Base-by-base conservation (phyloP, 2,888 invertebrate genomes). In the Maniola hyperantus region DNA sequence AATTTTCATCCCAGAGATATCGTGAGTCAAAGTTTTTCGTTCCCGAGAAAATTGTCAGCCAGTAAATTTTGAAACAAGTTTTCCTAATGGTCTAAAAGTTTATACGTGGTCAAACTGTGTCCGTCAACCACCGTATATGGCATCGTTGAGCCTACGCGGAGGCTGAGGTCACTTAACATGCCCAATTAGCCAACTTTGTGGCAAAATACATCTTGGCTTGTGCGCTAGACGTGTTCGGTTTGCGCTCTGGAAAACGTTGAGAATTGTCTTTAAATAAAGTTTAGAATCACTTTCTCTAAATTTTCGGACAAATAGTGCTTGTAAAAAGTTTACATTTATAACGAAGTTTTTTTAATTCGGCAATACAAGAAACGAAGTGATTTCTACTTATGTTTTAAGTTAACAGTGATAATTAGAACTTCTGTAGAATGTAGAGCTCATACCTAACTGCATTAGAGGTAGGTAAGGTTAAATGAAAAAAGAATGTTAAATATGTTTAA, bases 61-160 rank as follows among this genome's bases (percentile, higher is more conserved):
- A 44, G 8, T 48, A 44, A 34, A 46, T 48, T 59, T 61, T 57
- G 60, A 55, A 59, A 46, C 44, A 48, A 46, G 46, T 60, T 34
- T 68, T 53, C 65, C 48, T 70, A 66, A 55, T 59, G 55, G 55
- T 68, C 64, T 64, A 55, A 60, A 61, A 46, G 26, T 53, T 58
- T 74, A 74, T 78, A 85, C 81, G 80, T 84, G 79, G 83, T 79
- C 81, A 87, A 84, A 84, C 83, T 80, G 76, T 80, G 87, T 82
- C 84, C 87, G 84, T 86, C 85, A 78, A 69, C 71, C 63, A 70
- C 83, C 83, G 64, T 77, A 79, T 86, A 87, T 78, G 87, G 89
- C 59, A 78, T 77, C 84, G 80, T 84, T 84, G 83, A 73, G 87
- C 90, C 91, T 83, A 90, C 90, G 86, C 88, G 71, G 59, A 63